These are phyloP conservation scores for Parotocinclus haroldoi DNA, from an alignment of 2,797 vertebrate species.

Conservation along the genomic window DNA sequence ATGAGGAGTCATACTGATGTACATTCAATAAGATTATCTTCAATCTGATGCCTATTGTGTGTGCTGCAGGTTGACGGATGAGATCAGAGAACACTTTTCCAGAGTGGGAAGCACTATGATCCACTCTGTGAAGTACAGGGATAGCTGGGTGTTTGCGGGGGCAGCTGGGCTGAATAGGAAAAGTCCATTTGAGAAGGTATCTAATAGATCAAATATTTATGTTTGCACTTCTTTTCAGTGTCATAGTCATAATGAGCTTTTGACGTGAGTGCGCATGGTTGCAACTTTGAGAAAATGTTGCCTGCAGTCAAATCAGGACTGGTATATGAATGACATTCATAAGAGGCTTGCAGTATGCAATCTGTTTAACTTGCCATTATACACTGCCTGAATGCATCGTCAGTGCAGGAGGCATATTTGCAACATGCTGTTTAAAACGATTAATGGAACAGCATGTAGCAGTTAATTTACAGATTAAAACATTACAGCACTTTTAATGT, in stretches of 20 bases:
- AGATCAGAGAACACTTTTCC: constrained; percentile 63
- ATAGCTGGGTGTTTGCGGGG: constrained; percentile 88
- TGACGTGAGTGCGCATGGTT: neutral
- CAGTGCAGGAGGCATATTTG: constrained; percentile 19
- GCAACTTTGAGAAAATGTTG: neutral
- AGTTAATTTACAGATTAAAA: constrained; percentile 23
- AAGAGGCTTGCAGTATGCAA: constrained; percentile 1
- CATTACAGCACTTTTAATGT: constrained; percentile 1
- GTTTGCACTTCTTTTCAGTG: neutral
- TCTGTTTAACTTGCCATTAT: constrained; percentile 18
- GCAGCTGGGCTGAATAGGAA: constrained; percentile 59
- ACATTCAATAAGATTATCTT: constrained; percentile 9
- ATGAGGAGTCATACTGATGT: neutral
- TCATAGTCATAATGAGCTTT: neutral
- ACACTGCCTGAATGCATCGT: constrained; percentile 7
- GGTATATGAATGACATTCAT: constrained; percentile 10
- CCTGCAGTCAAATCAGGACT: neutral
- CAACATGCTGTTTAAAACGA: constrained; percentile 16
- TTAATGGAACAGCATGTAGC: constrained; percentile 13
- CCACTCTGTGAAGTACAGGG: constrained; percentile 66
- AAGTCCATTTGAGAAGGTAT: constrained; percentile 84
- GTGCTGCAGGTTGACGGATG: constrained; percentile 74
- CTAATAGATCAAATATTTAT: constrained; percentile 3
- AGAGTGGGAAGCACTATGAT: constrained; percentile 77
- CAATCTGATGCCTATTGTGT: constrained; percentile 25